Conservation (phyloP, 2,888 invertebrate genomes). For the Desoria tigrina region DNA sequence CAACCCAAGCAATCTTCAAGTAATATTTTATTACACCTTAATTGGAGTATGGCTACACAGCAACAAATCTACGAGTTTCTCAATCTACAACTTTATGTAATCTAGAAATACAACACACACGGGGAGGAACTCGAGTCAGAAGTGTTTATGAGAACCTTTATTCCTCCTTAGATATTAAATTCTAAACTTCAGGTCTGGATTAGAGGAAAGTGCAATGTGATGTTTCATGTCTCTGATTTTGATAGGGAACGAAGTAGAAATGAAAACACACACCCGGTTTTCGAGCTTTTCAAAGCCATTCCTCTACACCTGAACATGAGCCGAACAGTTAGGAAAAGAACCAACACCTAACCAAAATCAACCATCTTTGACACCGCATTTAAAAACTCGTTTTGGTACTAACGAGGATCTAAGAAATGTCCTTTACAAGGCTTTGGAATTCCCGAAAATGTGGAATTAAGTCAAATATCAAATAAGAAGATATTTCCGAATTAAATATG, state of each 20-base stretch:
- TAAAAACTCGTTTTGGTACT: slow-evolving; percentile 15
- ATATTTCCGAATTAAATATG: too few relatives aligned
- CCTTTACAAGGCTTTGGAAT: too few relatives aligned
- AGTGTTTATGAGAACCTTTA: not conserved
- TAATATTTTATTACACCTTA: slow-evolving; percentile 25
- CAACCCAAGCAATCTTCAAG: too few relatives aligned
- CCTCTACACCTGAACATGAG: not conserved
- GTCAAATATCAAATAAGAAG: too few relatives aligned
- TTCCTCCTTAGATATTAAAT: slow-evolving; percentile 10
- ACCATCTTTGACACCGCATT: slow-evolving; percentile 13
- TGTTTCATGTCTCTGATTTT: slow-evolving; percentile 35
- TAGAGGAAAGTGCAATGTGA: slow-evolving; percentile 40
- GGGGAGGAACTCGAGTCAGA: too few relatives aligned
- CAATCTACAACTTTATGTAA: not conserved
- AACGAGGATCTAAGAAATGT: too few relatives aligned
- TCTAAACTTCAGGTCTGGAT: slow-evolving; percentile 16
- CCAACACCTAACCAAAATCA: not conserved
- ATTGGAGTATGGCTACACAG: slow-evolving; percentile 17
- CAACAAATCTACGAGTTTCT: not conserved
- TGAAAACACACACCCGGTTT: slow-evolving; percentile 34
- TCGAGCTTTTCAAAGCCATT: slow-evolving; percentile 9
- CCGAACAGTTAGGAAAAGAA: not conserved
- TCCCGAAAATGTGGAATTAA: too few relatives aligned
- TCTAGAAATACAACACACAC: too few relatives aligned
- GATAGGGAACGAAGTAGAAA: slow-evolving; percentile 32